Evolutionary conservation across 1,140 invertebrate genomes (phyloP).

Genomic region (Chelonus insularis): DNA sequence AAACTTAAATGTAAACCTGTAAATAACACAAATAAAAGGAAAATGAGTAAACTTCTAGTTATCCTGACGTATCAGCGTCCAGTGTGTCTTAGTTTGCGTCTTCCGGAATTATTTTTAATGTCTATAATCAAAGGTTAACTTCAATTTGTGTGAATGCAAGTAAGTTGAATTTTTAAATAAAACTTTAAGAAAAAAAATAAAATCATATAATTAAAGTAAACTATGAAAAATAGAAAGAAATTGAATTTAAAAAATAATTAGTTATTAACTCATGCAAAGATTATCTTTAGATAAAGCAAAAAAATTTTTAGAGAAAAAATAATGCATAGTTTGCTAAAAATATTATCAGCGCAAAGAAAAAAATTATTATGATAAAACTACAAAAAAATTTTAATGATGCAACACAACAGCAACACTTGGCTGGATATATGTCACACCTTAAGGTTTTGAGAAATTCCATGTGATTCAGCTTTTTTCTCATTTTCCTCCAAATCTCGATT

Average conservation of each 20-base stretch:
- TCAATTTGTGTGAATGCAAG: conserved; percentile 21
- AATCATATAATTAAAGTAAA: no score
- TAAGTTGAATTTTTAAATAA: conserved; percentile 2
- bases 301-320: no score
- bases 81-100: conserved; percentile 27
- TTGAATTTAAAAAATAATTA: no score
- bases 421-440: conserved; percentile 53
- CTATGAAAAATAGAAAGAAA: no score
- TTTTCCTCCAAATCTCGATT: conserved; percentile 41
- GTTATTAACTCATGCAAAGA: no score
- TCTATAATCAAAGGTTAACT: no score
- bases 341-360: no score
- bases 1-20: conserved; percentile 31
- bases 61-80: conserved; percentile 26
- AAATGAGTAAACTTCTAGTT: conserved; percentile 6
- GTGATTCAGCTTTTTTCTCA: conserved; percentile 38
- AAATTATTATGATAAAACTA: conserved; percentile 15
- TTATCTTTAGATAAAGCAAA: no score
- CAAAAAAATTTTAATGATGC: conserved; percentile 15
- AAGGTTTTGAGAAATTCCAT: conserved; percentile 43
- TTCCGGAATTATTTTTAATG: conserved; percentile 12
- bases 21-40: conserved; percentile 25
- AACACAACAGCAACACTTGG: conserved; percentile 41
- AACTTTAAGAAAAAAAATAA: no score
- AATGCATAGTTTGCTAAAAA: no score